Conservation (phyloP, 2,797 vertebrate genomes). For the Scolopax bukidnonensis region DNA sequence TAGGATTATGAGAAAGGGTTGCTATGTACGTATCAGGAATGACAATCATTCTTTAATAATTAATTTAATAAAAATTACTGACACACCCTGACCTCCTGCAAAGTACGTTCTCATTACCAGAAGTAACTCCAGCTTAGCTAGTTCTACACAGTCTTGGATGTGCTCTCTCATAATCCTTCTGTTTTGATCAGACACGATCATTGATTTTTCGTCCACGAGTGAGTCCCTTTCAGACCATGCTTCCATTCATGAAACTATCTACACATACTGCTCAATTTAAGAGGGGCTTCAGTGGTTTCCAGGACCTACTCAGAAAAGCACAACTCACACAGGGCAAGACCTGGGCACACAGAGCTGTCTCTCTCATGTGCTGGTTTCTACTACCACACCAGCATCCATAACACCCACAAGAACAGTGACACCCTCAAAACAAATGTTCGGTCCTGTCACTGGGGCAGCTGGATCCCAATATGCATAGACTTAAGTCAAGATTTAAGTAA, state of each 20-base stretch:
- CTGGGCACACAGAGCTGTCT: rapidly evolving
- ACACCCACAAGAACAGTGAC: background rate
- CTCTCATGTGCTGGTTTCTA: background rate
- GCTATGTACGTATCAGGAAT: background rate
- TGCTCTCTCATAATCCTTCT: background rate
- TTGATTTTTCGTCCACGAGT: background rate
- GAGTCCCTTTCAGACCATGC: background rate
- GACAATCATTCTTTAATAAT: background rate
- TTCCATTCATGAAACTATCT: background rate
- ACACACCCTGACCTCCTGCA: background rate
- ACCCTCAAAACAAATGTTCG: rapidly evolving
- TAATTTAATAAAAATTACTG: background rate
- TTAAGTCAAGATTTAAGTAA: background rate
- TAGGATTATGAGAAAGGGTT: background rate
- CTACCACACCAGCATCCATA: background rate
- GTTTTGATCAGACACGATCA: background rate
- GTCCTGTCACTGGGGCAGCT: background rate
- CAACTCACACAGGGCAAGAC: rapidly evolving
- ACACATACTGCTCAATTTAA: background rate
- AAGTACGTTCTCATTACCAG: background rate
- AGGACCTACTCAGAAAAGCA: background rate
- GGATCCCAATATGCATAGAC: background rate
- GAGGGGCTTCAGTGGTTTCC: background rate
- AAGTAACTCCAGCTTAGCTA: background rate
- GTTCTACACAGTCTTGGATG: background rate